Evolutionary conservation across 2,888 invertebrate species (phyloP).

Genomic region (Auanema freiburgensis): DNA sequence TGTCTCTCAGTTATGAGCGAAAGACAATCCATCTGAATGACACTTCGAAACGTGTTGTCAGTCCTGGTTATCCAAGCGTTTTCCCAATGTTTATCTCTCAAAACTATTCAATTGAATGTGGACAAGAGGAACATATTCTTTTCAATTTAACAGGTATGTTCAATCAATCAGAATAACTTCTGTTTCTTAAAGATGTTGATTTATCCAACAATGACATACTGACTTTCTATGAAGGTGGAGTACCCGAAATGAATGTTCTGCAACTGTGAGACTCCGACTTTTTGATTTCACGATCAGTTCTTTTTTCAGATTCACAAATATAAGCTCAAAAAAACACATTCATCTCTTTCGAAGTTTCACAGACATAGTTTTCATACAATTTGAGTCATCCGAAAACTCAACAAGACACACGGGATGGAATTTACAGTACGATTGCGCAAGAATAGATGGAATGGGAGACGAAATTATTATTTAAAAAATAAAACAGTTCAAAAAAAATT

Average conservation of each 20-base stretch:
- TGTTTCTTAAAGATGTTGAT: background rate
- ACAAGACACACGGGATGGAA: constrained; percentile 22
- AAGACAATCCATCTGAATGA: background rate
- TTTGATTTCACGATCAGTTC: background rate
- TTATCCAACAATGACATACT: background rate
- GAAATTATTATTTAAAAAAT: constrained; percentile 26
- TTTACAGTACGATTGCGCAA: constrained; percentile 3
- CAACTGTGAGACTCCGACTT: background rate
- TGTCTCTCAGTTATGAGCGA: background rate
- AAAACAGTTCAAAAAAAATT: constrained; percentile 4
- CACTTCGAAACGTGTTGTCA: background rate
- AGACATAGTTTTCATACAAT: constrained; percentile 14
- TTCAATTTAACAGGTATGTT: constrained; percentile 10
- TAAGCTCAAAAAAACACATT: constrained; percentile 15
- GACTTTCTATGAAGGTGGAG: background rate
- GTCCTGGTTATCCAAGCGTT: constrained; percentile 22
- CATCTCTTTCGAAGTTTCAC: constrained; percentile 25
- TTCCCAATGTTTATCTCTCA: constrained; percentile 25
- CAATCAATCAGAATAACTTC: background rate
- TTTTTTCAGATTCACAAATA: background rate
- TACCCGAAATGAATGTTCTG: background rate
- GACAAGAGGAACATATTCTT: constrained; percentile 14
- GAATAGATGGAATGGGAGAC: constrained; percentile 18
- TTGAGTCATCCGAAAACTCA: constrained; percentile 24
- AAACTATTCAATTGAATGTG: constrained; percentile 24